A percentile compares a stretch with the other conserved stretches of the same genome.
These are phyloP conservation scores for Perithous albicinctus DNA, from an alignment of 2,888 invertebrate species.

Conservation along the genomic window DNA sequence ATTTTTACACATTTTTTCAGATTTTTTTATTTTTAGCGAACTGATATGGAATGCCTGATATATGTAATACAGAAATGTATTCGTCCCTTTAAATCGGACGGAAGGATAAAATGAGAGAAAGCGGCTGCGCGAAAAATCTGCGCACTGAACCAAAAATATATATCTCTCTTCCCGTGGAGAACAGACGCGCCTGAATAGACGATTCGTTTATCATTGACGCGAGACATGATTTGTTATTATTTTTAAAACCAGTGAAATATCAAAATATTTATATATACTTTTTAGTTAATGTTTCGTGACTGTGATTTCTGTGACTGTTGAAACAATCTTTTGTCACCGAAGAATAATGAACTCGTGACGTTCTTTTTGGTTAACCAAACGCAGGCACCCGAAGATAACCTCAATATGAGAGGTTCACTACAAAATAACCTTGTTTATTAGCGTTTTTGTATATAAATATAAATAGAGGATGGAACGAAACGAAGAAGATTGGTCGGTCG, in stretches of 20 bases:
- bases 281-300: conserved; percentile 9
- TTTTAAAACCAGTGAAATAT: conserved; percentile 25
- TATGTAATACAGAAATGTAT: not conserved
- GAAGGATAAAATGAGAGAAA: not conserved
- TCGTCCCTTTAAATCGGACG: conserved; percentile 3
- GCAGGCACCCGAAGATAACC: conserved; percentile 54
- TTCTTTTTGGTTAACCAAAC: conserved; percentile 16
- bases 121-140: conserved; percentile 41
- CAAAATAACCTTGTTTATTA: conserved; percentile 39
- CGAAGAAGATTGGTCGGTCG: conserved; percentile 87
- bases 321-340: not conserved
- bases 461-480: conserved; percentile 80
- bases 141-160: conserved; percentile 6
- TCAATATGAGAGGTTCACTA: conserved; percentile 58
- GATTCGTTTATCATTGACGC: conserved; percentile 17
- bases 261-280: conserved; percentile 15
- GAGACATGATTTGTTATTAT: conserved; percentile 59
- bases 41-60: no score
- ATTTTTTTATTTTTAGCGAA: no score
- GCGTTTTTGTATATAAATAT: conserved; percentile 50
- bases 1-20: no score
- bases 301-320: not conserved
- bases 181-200: conserved; percentile 8
- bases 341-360: conserved; percentile 1
- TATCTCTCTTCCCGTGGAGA: not conserved